Evolutionary conservation across 2,797 vertebrate species (phyloP).

Genomic region (Sitta carolinensis): DNA sequence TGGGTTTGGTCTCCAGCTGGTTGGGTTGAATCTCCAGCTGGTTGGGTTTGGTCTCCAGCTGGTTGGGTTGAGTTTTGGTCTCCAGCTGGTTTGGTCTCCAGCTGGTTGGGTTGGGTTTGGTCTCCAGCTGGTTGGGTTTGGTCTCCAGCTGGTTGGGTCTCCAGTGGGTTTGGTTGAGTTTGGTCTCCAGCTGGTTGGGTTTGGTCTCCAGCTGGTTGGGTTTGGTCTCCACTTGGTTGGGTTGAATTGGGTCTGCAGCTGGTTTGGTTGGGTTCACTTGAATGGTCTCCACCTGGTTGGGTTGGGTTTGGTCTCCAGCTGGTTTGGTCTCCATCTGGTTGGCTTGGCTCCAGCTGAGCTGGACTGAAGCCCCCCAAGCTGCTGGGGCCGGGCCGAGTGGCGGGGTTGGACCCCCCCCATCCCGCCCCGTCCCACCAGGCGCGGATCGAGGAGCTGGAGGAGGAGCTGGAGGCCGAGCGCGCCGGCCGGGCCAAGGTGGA

Average conservation of each 20-base stretch:
- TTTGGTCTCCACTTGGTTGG: neutral
- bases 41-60: neutral
- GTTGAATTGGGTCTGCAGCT: neutral
- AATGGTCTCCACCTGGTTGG: neutral
- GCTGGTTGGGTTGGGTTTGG: too few relatives aligned
- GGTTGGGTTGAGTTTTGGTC: too few relatives aligned
- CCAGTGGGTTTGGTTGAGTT: too few relatives aligned
- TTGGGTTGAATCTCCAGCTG: too few relatives aligned
- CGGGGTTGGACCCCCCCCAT: fast-evolving
- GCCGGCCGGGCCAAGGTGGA: constrained; percentile 85
- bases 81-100: neutral
- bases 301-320: neutral
- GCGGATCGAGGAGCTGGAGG: constrained; percentile 87
- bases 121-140: neutral
- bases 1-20: neutral
- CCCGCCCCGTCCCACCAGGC: constrained; percentile 65
- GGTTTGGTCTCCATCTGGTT: too few relatives aligned
- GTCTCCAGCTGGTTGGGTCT: too few relatives aligned
- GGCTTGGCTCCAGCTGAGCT: neutral
- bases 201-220: neutral
- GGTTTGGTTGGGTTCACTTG: neutral
- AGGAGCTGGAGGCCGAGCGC: constrained; percentile 87
- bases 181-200: neutral
- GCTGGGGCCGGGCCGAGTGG: neutral
- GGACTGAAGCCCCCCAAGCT: neutral